phyloP scores from a whole-genome alignment of 2,888 invertebrate species.

The Colletes collaris region DNA sequence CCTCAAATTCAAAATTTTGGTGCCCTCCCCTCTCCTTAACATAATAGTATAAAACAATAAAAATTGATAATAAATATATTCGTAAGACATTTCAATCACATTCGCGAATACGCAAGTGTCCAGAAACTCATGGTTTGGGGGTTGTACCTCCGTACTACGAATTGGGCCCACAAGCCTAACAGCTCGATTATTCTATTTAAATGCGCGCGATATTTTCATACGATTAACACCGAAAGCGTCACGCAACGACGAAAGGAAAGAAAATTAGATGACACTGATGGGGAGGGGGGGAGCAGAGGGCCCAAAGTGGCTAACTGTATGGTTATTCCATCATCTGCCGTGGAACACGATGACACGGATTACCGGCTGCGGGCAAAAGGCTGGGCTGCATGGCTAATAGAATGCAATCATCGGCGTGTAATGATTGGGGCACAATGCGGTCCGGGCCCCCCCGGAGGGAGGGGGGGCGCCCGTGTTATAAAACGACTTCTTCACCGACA shows the following conservation, averaged over 20 bases:
- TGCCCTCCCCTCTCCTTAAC: no score
- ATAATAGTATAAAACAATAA: no score
- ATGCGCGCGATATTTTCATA: constrained; percentile 18
- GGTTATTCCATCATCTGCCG: constrained; percentile 51
- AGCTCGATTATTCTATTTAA: constrained; percentile 15
- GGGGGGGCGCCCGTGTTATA: constrained; percentile 50
- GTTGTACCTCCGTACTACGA: no score
- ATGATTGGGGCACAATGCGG: constrained; percentile 69
- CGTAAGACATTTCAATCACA: no score
- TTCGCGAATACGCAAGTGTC: no score
- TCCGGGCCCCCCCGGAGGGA: constrained; percentile 11
- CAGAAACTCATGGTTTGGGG: no score
- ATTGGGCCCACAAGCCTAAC: no score
- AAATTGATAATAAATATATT: no score
- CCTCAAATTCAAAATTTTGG: no score
- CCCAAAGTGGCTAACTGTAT: constrained; percentile 31
- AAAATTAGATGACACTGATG: not conserved
- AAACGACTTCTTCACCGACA: constrained; percentile 64
- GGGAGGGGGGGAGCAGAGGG: not conserved
- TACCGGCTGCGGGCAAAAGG: constrained; percentile 75
- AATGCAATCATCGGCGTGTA: constrained; percentile 78
- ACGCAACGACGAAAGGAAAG: constrained; percentile 1
- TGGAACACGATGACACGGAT: constrained; percentile 68
- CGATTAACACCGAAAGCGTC: constrained; percentile 16
- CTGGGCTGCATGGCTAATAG: constrained; percentile 77